Conservation (phyloP, 92 coral and sea anemone genomes). For the Epizoanthus scotinus region DNA sequence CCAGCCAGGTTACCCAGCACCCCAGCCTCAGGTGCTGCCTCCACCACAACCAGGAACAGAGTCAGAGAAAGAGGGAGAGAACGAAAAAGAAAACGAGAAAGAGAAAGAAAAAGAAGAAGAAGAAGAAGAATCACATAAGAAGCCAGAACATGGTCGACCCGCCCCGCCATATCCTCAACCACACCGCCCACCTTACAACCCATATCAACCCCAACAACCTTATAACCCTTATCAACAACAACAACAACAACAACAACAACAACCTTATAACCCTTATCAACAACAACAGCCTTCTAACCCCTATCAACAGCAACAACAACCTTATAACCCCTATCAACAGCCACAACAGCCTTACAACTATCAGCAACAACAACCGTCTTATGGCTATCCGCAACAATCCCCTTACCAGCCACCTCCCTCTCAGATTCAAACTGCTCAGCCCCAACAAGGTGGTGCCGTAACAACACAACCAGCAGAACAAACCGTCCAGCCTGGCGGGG, state of each 20-base stretch:
- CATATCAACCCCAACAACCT: not conserved
- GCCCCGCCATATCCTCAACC: conserved; percentile 20
- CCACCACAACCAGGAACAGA: conserved; percentile 3
- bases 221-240: not conserved
- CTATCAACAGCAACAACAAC: too few relatives aligned
- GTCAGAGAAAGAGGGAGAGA: not conserved
- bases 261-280: not conserved
- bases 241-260: not conserved
- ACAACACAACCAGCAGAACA: not conserved
- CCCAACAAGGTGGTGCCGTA: not conserved
- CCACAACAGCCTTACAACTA: too few relatives aligned
- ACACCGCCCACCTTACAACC: not conserved
- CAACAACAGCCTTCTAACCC: too few relatives aligned
- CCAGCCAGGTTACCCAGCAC: conserved; percentile 25
- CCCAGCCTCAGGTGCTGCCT: conserved; percentile 5
- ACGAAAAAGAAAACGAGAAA: not conserved
- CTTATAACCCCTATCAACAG: too few relatives aligned
- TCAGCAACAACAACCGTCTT: not conserved
- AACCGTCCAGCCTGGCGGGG: not conserved
- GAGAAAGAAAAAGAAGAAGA: not conserved
- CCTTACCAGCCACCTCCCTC: too few relatives aligned
- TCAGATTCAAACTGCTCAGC: not conserved
- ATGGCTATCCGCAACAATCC: too few relatives aligned
- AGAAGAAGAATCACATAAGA: conserved; percentile 13
- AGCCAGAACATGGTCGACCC: conserved; percentile 2